Evolutionary conservation across 2,113 vertebrate genomes (phyloP).

Genomic region (Poicephalus gulielmi): DNA sequence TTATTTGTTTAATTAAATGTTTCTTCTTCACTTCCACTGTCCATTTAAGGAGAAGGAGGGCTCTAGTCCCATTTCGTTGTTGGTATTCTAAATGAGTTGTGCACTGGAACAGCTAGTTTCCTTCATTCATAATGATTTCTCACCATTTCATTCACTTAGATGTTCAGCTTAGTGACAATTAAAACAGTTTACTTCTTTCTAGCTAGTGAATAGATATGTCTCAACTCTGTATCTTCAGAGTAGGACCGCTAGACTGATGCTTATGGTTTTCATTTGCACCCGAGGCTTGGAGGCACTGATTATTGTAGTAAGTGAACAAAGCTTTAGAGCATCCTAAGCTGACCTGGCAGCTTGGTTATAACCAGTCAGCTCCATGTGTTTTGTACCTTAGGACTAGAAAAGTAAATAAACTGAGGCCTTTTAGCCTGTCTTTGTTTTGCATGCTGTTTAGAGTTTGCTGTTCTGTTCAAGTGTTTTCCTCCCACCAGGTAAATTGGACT

Average conservation of each 20-base stretch:
- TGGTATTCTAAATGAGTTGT: not conserved
- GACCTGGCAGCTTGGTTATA: not conserved
- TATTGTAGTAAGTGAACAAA: not conserved
- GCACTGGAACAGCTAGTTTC: not conserved
- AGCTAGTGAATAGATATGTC: not conserved
- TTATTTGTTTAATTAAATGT: constrained; percentile 1
- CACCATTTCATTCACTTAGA: not conserved
- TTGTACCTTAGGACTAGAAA: not conserved
- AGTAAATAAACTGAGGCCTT: not conserved
- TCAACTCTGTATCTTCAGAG: not conserved
- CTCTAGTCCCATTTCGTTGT: not conserved
- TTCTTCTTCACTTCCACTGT: not conserved
- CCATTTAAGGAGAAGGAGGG: not conserved
- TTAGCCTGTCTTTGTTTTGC: not conserved
- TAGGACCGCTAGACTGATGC: not conserved
- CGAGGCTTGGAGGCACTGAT: not conserved
- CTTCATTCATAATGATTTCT: not conserved
- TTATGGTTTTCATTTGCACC: not conserved
- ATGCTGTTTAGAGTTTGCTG: not conserved
- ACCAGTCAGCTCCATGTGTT: not conserved
- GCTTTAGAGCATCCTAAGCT: not conserved
- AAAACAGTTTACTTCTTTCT: not conserved
- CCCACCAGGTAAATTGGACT: accelerated
- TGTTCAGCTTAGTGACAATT: not conserved
- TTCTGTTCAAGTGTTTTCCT: not conserved